Base-by-base conservation (phyloP, 2,797 vertebrate species). In the Aselliscus stoliczkanus region DNA sequence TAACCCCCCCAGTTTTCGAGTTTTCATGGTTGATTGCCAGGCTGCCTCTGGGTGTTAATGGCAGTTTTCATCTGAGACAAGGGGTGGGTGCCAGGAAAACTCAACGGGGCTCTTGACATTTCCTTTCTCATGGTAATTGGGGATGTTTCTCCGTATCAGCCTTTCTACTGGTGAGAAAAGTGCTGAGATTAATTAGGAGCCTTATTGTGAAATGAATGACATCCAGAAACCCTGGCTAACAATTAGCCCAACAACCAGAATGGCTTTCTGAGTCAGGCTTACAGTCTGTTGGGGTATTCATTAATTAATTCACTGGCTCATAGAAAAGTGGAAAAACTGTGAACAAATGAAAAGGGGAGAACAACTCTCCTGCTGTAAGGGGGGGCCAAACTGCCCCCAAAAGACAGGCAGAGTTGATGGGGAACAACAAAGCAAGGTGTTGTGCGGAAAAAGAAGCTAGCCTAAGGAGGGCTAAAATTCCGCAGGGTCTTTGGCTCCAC, bases 111-210 rank as follows among this genome's bases (percentile, higher is more conserved):
- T 96, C 97, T 96, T 97, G 96, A 97, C 93, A 67, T 97, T 80
- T 91, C 95, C 54, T 89, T 98, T 97, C 93, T 97, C 93, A 98
- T 98, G 97, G 96, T 98, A 98, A 98, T 98, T 97, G 96, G 93
- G 97, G 96, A 98, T 97, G 97, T 97, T 97, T 97, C 97, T 97
- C 98, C 96, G 88, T 97, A 98, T 98, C 97, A 84, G 96, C 76
- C 93, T 97, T 97, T 97, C 97, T 98, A 98, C 97, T 97, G 98
- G 97, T 98, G 97, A 98, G 98, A 98, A 98, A 84, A 69, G 95
- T 72, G 93, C 94, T 23, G 93, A 98, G 94, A 98, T 98, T 98
- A 98, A 98, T 98, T 98, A 98, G 98, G 91, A 97, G 92, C 76
- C 18, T 34, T 76, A 97, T 93, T 98, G 97, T 97, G 90, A 96